Evolutionary conservation across 1,140 invertebrate species (phyloP).

Genomic region (Aphelinus atriplicis): DNA sequence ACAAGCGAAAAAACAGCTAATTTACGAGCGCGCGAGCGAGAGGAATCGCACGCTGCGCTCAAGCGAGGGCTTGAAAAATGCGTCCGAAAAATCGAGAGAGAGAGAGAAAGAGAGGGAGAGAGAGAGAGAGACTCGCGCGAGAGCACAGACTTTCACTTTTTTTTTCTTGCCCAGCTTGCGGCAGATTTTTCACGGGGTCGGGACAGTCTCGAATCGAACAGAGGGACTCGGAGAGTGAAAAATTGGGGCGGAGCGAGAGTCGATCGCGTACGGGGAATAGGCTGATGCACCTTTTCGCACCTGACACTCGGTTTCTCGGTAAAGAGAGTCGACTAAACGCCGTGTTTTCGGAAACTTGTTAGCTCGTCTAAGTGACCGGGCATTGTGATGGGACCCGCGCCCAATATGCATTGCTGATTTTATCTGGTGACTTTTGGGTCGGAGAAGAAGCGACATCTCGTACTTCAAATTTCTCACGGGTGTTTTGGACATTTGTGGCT

Average conservation of each 20-base stretch:
- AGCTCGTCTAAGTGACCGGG: background rate
- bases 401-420: slow-evolving; percentile 13
- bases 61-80: slow-evolving; percentile 59
- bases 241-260: slow-evolving; percentile 20
- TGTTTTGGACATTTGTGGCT: too few relatives aligned
- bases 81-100: background rate
- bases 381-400: background rate
- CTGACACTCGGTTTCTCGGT: slow-evolving; percentile 14
- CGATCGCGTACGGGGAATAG: slow-evolving; percentile 20
- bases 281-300: slow-evolving; percentile 19
- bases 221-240: slow-evolving; percentile 1
- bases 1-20: slow-evolving; percentile 14
- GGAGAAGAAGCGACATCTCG: too few relatives aligned
- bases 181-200: slow-evolving; percentile 6
- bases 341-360: slow-evolving; percentile 20
- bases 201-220: background rate
- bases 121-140: slow-evolving; percentile 11
- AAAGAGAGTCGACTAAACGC: background rate
- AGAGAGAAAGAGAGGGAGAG: background rate
- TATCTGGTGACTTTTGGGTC: background rate
- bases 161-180: background rate
- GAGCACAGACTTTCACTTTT: slow-evolving; percentile 20
- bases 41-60: slow-evolving; percentile 11
- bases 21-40: slow-evolving; percentile 31
- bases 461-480: too few relatives aligned